Base-by-base conservation (phyloP, 2,888 invertebrate species). In the Phyto melanocephala region DNA sequence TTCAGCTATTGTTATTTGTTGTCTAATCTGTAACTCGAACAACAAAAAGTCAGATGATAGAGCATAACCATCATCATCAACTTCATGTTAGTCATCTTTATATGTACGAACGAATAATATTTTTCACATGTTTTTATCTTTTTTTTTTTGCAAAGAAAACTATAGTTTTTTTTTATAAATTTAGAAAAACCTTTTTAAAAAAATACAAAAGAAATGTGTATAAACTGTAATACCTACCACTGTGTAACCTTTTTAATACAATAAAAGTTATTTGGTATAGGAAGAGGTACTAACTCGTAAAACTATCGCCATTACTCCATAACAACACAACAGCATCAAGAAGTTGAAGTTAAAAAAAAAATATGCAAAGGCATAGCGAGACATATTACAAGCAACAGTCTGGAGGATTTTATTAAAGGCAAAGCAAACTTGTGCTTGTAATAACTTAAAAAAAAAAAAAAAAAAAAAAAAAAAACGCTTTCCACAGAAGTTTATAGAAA, bases 161-260 rank as follows among this genome's bases (percentile, higher is more conserved):
- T 67, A 10, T 8, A 71, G 37, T 22, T 62, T 74, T 28, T 42
- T 54, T 54, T 74, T 74, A 40, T 52, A 42, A 63, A 47, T 71
- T 37, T 20, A 52, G 40, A 50, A 37, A 47, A 52, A 50, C 40
- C 15, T 10, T 35, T 7, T 4, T 8, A 13, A 40, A 13, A 17
- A 52, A 52, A 40, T 42, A 58, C 58, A 20, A 56, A 20, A 56
- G 58, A 65, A 56, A 47, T 56, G 47, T 47, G 28, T 24, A 52
- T 58, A 65, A 72, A 72, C 52, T 80, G 40, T 37, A 75, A 67
- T 82, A 82, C 82, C 82, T 54, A 79, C 82, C 82, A 79, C 71
- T 82, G 71, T 68, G 82, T 79, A 82, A 79, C 82, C 82, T 82
- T 82, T 28, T 82, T 63, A 45, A 54, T 79, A 60, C 24, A 72